A percentile compares a stretch with the other conserved stretches of the same genome.
These are phyloP conservation scores for Eulemur coronatus DNA, from an alignment of 2,797 vertebrate genomes.

Conservation along the genomic window DNA sequence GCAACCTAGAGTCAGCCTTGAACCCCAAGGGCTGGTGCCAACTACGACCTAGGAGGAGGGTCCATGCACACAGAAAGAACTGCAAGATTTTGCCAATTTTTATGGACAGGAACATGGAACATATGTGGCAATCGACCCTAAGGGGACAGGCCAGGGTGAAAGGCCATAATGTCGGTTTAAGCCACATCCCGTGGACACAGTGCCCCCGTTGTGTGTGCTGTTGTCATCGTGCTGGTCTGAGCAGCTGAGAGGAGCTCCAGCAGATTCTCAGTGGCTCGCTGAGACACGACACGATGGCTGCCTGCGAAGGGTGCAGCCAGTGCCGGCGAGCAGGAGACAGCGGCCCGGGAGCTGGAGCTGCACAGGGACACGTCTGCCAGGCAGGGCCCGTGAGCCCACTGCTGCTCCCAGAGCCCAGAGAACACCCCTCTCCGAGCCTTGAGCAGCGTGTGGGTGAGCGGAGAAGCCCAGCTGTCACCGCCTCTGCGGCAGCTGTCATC, in stretches of 20 bases:
- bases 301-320: fast-evolving
- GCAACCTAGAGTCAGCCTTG: not conserved
- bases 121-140: fast-evolving
- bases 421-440: fast-evolving
- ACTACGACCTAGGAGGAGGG: not conserved
- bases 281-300: fast-evolving
- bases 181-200: fast-evolving
- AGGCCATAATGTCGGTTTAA: fast-evolving
- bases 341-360: fast-evolving
- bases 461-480: fast-evolving
- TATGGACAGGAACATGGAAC: not conserved
- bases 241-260: fast-evolving
- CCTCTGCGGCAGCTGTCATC: fast-evolving
- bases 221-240: fast-evolving
- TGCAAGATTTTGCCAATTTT: fast-evolving
- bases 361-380: fast-evolving
- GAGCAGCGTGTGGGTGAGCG: not conserved
- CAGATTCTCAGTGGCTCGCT: not conserved
- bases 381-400: fast-evolving
- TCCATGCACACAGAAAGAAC: fast-evolving
- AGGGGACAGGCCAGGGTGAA: not conserved
- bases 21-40: not conserved
- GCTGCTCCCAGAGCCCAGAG: not conserved
- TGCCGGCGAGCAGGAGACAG: not conserved
- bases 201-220: fast-evolving